Percentiles rank a stretch among this genome's conserved stretches.
Evolutionary conservation across 1,140 invertebrate genomes (phyloP).

Genomic region (Bicyclus anynana): DNA sequence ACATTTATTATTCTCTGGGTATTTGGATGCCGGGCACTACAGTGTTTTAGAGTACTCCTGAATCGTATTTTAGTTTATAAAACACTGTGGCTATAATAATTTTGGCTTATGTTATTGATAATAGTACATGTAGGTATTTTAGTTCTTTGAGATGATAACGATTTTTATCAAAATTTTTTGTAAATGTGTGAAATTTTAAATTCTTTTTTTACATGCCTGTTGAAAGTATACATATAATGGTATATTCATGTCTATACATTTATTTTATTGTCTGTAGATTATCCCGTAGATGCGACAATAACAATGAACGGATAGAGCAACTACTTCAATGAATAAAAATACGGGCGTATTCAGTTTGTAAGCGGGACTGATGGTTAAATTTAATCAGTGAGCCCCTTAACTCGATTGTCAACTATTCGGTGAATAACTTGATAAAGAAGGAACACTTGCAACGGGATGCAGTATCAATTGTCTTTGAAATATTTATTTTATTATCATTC

Average conservation of each 20-base stretch:
- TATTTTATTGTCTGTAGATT: background rate
- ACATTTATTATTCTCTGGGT: constrained; percentile 60
- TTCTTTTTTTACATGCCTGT: too few relatives aligned
- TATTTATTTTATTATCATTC: background rate
- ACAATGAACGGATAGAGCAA: background rate
- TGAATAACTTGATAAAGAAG: constrained; percentile 11
- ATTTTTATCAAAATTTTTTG: too few relatives aligned
- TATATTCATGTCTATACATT: too few relatives aligned
- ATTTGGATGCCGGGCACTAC: constrained; percentile 60
- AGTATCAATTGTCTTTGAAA: background rate
- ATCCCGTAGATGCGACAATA: background rate
- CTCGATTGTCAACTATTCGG: constrained; percentile 25
- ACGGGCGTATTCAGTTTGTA: constrained; percentile 27
- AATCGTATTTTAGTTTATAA: constrained; percentile 5
- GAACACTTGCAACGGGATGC: constrained; percentile 7
- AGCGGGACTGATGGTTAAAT: constrained; percentile 22
- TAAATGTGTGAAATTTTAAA: too few relatives aligned
- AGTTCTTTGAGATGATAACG: too few relatives aligned
- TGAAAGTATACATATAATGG: too few relatives aligned
- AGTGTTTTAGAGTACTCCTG: constrained; percentile 57
- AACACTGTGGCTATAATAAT: background rate
- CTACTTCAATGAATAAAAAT: constrained; percentile 22
- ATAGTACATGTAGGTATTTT: too few relatives aligned
- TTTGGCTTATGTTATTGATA: too few relatives aligned
- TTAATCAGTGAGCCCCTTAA: constrained; percentile 34